These are phyloP conservation scores for Ditula angustiorana DNA, from an alignment of 2,888 invertebrate genomes.

Conservation along the genomic window DNA sequence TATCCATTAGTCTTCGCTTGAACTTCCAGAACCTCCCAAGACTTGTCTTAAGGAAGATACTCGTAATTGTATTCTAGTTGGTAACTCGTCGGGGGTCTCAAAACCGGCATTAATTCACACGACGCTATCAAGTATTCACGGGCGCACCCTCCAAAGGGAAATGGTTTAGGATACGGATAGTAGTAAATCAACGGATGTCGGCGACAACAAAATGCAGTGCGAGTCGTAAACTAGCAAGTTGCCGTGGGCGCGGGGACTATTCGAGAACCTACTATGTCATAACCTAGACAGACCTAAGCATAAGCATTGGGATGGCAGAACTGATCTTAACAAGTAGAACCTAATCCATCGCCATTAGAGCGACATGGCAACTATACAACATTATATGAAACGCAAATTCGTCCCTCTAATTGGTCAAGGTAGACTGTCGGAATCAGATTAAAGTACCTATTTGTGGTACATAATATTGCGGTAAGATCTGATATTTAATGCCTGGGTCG, in stretches of 20 bases:
- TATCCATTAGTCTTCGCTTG: neutral
- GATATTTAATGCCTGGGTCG: no score
- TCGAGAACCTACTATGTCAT: neutral
- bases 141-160: conserved; percentile 64
- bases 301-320: no score
- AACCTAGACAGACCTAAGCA: neutral
- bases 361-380: neutral
- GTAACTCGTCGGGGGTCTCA: conserved; percentile 27
- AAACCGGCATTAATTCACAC: conserved; percentile 38
- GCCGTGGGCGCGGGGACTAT: conserved; percentile 27
- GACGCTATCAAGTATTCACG: conserved; percentile 59
- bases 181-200: conserved; percentile 80
- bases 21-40: neutral
- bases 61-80: conserved; percentile 1
- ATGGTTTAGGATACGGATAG: conserved; percentile 63
- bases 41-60: neutral
- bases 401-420: no score
- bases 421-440: no score
- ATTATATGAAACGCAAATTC: neutral
- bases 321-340: no score
- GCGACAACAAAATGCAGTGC: conserved; percentile 71
- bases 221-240: conserved; percentile 33
- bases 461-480: no score
- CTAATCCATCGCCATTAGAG: no score
- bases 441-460: no score